Evolutionary conservation across 2,888 invertebrate genomes (phyloP).

Genomic region (Abrostola tripartita): DNA sequence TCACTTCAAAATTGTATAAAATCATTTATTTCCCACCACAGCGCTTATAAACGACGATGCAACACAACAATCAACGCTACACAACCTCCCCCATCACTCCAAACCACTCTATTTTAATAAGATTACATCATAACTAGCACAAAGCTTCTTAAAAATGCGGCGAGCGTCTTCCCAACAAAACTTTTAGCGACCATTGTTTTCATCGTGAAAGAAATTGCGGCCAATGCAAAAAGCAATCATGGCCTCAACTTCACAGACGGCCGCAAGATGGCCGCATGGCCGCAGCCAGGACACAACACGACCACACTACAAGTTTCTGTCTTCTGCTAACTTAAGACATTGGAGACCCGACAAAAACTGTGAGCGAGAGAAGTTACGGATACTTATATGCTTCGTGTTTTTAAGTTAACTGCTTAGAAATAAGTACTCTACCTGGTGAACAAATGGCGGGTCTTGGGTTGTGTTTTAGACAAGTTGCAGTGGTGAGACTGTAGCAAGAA

Average conservation of each 20-base stretch:
- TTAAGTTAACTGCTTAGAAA: constrained; percentile 7
- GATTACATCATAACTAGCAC: constrained; percentile 19
- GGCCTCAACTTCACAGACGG: constrained; percentile 37
- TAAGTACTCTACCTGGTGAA: constrained; percentile 18
- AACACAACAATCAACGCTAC: neutral
- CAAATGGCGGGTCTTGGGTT: constrained; percentile 6
- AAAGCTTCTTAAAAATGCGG: constrained; percentile 34
- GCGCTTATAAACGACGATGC: neutral
- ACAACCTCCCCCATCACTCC: constrained; percentile 1
- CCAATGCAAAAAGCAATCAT: constrained; percentile 36
- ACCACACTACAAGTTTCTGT: constrained; percentile 7
- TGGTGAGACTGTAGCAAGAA: neutral
- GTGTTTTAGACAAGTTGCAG: neutral
- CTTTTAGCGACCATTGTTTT: constrained; percentile 40
- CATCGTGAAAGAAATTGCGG: constrained; percentile 32
- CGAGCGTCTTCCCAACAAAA: constrained; percentile 32
- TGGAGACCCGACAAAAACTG: constrained; percentile 26
- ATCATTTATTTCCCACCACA: neutral
- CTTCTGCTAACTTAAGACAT: constrained; percentile 35
- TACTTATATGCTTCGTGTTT: constrained; percentile 32
- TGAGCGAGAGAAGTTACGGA: constrained; percentile 9
- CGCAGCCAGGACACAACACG: constrained; percentile 28
- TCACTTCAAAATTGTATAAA: no score
- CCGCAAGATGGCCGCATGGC: constrained; percentile 29
- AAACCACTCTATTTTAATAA: constrained; percentile 31